Percentiles rank a stretch among this genome's conserved stretches.
These are phyloP conservation scores for Theropithecus gelada DNA, from an alignment of 2,113 vertebrate species.

Conservation along the genomic window DNA sequence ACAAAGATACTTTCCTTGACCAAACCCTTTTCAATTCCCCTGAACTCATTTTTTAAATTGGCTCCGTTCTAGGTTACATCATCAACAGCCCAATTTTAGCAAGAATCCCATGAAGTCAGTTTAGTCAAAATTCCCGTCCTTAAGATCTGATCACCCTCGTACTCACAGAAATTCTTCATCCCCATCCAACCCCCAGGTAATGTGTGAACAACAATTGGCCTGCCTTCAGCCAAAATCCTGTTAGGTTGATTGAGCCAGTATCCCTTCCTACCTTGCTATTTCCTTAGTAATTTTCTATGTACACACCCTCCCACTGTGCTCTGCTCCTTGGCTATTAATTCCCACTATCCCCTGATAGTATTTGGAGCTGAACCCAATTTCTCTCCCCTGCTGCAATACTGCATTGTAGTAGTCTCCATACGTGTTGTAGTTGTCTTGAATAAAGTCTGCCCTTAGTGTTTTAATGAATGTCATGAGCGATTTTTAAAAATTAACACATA, in stretches of 20 bases:
- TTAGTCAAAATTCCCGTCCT: neutral
- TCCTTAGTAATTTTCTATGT: neutral
- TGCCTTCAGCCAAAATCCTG: neutral
- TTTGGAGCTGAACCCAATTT: neutral
- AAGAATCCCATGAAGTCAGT: neutral
- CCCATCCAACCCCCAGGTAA: neutral
- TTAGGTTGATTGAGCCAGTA: neutral
- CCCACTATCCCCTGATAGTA: neutral
- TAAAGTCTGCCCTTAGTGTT: neutral
- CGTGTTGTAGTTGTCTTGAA: neutral
- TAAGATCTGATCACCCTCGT: neutral
- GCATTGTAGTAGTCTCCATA: neutral
- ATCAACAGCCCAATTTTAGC: neutral
- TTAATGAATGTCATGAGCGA: neutral
- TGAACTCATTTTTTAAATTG: neutral
- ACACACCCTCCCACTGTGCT: neutral
- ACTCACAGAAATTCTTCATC: neutral
- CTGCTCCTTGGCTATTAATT: neutral
- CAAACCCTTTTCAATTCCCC: neutral
- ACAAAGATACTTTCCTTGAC: neutral
- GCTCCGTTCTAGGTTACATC: accelerated
- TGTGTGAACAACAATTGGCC: neutral
- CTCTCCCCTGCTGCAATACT: neutral
- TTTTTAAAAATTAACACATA: neutral
- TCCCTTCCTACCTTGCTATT: neutral